Evolutionary conservation across 2,113 vertebrate genomes (phyloP).

Genomic region (Psilopsiagon aurifrons): DNA sequence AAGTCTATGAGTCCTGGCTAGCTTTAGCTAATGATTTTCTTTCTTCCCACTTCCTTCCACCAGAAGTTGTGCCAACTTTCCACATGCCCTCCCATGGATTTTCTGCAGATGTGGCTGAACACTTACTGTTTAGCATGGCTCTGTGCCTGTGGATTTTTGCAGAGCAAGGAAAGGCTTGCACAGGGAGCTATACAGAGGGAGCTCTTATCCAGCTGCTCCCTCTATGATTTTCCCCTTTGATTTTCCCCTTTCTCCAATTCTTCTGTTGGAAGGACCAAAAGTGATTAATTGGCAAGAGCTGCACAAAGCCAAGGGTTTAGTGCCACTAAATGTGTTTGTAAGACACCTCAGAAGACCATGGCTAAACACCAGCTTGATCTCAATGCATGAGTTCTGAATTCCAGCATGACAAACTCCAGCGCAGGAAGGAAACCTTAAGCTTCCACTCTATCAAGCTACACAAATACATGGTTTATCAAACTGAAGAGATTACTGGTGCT

Average conservation of each 20-base stretch:
- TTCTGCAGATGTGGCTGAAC: conserved; percentile 49
- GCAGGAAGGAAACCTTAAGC: conserved; percentile 48
- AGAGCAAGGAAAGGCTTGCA: background rate
- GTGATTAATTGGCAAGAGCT: background rate
- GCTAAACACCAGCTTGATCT: background rate
- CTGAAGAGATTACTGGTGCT: background rate
- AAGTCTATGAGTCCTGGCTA: background rate
- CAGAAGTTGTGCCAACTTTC: conserved; percentile 44
- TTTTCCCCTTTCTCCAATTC: background rate
- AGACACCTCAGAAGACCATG: background rate
- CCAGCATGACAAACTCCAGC: background rate
- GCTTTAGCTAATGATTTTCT: conserved; percentile 45
- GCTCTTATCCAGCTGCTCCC: background rate
- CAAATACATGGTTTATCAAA: background rate
- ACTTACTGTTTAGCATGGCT: conserved; percentile 26
- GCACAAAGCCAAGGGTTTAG: background rate
- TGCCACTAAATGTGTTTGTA: background rate
- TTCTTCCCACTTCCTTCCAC: conserved; percentile 58
- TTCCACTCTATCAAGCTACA: background rate
- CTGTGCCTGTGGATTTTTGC: conserved; percentile 11
- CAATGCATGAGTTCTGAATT: background rate
- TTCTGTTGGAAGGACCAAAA: background rate
- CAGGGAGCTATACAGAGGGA: background rate
- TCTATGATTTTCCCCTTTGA: background rate
- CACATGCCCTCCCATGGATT: conserved; percentile 45